Percentiles rank a stretch among this genome's conserved stretches.
Conservation (phyloP, 2,888 invertebrate species). For the Noctua janthe region DNA sequence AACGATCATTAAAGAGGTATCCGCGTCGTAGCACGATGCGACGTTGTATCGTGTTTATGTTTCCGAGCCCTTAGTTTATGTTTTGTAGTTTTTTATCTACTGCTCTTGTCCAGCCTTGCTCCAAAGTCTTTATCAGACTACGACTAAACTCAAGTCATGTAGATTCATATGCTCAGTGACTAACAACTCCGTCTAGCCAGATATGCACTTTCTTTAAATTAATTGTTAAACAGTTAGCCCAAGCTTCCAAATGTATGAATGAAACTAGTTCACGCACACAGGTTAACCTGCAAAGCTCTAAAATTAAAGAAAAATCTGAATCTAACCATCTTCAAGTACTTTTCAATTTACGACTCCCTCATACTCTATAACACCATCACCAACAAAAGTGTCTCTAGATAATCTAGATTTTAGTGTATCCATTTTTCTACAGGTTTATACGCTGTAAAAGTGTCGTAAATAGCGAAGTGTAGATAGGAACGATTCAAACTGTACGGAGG, state of each 20-base stretch:
- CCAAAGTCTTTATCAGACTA: not conserved
- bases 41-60: no score
- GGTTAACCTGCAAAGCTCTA: not conserved
- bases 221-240: not conserved
- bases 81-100: no score
- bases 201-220: not conserved
- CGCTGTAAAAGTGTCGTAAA: slow-evolving; percentile 63
- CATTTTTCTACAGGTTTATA: slow-evolving; percentile 57
- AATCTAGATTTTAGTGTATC: slow-evolving; percentile 56
- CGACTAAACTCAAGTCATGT: not conserved
- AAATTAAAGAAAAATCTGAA: not conserved
- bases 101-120: no score
- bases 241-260: not conserved
- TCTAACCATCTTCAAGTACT: not conserved
- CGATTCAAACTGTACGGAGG: slow-evolving; percentile 16
- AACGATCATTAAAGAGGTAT: no score
- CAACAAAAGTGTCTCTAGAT: slow-evolving; percentile 48
- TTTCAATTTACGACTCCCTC: slow-evolving; percentile 25
- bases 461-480: slow-evolving; percentile 47
- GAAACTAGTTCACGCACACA: not conserved
- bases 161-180: not conserved
- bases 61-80: no score
- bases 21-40: no score
- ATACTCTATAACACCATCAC: slow-evolving; percentile 31
- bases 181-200: no score